A percentile compares a stretch with the other conserved stretches of the same genome.
These are phyloP conservation scores for Microhierax caerulescens DNA, from an alignment of 2,797 vertebrate species.

Conservation along the genomic window DNA sequence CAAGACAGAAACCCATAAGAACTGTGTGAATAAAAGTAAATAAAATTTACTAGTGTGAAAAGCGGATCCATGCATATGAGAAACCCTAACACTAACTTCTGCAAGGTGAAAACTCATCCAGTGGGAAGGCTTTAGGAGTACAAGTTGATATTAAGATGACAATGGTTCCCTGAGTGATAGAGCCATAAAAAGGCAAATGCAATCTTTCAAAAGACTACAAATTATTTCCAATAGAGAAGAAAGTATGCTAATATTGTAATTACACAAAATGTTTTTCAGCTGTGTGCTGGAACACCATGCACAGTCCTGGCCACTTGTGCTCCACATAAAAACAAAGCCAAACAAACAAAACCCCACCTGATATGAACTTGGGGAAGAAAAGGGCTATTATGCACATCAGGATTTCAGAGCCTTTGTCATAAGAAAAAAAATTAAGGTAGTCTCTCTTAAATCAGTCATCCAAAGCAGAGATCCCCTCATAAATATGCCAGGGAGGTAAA, in stretches of 20 bases:
- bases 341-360: accelerated
- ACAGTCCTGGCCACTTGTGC: background rate
- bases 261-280: background rate
- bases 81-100: background rate
- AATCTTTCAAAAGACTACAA: background rate
- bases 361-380: background rate
- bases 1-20: background rate
- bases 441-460: background rate
- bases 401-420: background rate
- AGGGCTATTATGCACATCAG: accelerated
- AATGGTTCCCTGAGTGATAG: background rate
- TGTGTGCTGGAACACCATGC: background rate
- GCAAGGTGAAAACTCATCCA: background rate
- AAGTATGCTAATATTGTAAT: background rate
- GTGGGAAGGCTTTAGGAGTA: background rate
- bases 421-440: background rate
- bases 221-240: background rate
- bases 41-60: background rate
- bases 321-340: background rate
- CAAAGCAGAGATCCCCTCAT: background rate
- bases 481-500: background rate
- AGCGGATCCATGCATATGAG: background rate
- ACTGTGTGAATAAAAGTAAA: background rate
- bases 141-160: background rate
- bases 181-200: background rate